Percentiles rank a stretch among this genome's conserved stretches.
Evolutionary conservation across 2,888 invertebrate genomes (phyloP).

Genomic region (Lissocephala sabroskyi): DNA sequence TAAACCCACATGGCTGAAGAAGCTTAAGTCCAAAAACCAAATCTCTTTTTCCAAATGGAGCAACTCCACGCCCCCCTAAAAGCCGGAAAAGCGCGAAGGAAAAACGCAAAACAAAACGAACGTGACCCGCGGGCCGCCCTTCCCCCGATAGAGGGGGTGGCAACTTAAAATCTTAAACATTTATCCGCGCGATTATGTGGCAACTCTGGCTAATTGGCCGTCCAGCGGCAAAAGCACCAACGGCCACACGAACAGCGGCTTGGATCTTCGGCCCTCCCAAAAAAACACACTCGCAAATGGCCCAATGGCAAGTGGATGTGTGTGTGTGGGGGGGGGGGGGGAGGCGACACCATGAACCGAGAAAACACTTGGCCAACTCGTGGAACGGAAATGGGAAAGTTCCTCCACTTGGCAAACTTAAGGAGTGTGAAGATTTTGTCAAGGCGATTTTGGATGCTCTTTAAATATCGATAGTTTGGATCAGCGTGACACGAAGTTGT

Average conservation of each 20-base stretch:
- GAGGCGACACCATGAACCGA: background rate
- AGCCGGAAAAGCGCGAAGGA: slow-evolving; percentile 3
- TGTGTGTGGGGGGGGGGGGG: background rate
- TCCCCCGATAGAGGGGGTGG: slow-evolving; percentile 19
- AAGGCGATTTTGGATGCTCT: no score
- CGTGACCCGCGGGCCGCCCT: background rate
- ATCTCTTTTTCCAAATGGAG: slow-evolving; percentile 3
- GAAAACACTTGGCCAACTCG: background rate
- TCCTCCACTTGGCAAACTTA: no score
- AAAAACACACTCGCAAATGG: slow-evolving; percentile 18
- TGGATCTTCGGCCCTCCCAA: slow-evolving; percentile 28
- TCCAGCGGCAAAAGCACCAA: slow-evolving; percentile 41
- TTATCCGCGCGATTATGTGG: slow-evolving; percentile 70
- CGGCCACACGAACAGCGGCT: no score
- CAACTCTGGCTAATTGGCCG: slow-evolving; percentile 68
- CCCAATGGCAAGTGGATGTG: background rate
- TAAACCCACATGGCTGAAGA: slow-evolving; percentile 34
- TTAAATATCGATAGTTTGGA: no score
- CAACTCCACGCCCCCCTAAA: no score
- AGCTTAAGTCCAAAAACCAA: slow-evolving; percentile 48
- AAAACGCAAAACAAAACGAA: slow-evolving; percentile 14
- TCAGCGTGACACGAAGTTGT: no score
- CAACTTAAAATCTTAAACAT: slow-evolving; percentile 68
- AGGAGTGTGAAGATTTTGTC: no score
- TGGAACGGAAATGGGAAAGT: no score